Conservation (phyloP, 2,113 vertebrate genomes). For the Nettapus auritus region DNA sequence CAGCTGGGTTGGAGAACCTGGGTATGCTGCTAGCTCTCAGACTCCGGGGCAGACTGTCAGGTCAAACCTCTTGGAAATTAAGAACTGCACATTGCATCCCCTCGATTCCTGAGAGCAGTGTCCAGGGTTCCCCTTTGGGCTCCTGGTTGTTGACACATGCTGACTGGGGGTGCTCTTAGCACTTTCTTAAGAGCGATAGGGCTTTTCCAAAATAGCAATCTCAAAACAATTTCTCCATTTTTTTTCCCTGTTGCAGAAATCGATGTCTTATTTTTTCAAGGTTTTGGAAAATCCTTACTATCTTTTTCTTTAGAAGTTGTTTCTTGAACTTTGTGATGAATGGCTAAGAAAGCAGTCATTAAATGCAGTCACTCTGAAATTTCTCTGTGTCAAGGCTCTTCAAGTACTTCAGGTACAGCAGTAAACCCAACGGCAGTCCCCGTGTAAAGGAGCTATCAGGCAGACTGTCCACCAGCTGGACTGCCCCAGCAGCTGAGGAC, state of each 20-base stretch:
- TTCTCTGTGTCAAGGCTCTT: background rate
- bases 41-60: background rate
- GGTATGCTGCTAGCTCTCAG: background rate
- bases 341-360: background rate
- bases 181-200: background rate
- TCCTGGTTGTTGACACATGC: background rate
- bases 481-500: constrained; percentile 15
- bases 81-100: background rate
- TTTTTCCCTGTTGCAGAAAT: background rate
- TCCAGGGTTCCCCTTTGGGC: fast-evolving
- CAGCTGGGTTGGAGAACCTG: background rate
- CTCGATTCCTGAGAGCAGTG: background rate
- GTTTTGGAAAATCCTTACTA: background rate
- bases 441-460: background rate
- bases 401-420: background rate
- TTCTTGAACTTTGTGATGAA: background rate
- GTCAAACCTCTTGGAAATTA: background rate
- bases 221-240: background rate
- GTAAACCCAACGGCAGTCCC: background rate
- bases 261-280: background rate
- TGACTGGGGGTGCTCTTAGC: background rate
- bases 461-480: background rate
- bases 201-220: background rate
- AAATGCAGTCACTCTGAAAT: background rate
- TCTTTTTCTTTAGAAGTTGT: background rate